Percentiles rank a stretch among this genome's conserved stretches.
Evolutionary conservation across 1,140 invertebrate species (phyloP).

Genomic region (Saccostrea cuccullata): DNA sequence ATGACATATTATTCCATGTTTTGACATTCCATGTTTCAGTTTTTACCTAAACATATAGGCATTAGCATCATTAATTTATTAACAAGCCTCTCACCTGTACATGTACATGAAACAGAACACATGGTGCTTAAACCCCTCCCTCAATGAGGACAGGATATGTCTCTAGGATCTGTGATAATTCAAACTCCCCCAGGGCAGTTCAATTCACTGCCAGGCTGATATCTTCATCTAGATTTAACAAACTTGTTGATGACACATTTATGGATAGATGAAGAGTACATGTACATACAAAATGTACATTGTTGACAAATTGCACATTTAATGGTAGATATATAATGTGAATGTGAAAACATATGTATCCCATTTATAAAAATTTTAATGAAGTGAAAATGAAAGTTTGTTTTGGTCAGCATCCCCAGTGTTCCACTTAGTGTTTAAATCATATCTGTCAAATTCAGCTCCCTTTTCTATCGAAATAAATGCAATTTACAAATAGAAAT

Average conservation of each 20-base stretch:
- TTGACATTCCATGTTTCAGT: background rate
- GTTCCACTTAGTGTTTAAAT: too few relatives aligned
- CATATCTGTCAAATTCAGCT: too few relatives aligned
- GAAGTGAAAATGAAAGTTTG: background rate
- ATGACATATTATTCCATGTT: background rate
- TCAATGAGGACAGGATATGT: background rate
- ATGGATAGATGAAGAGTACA: background rate
- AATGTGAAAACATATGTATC: too few relatives aligned
- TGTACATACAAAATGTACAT: background rate
- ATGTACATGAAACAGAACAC: background rate
- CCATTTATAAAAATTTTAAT: background rate
- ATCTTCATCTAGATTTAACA: background rate
- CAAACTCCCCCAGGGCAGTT: background rate
- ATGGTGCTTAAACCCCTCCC: constrained; percentile 4
- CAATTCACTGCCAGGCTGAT: background rate
- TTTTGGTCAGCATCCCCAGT: too few relatives aligned
- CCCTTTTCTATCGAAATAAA: too few relatives aligned
- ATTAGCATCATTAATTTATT: constrained; percentile 9
- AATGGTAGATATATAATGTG: too few relatives aligned
- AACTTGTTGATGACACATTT: background rate
- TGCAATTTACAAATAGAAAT: too few relatives aligned
- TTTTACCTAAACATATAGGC: background rate
- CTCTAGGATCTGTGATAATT: constrained; percentile 24
- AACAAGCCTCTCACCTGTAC: background rate
- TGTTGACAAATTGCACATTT: too few relatives aligned